Evolutionary conservation across 2,797 vertebrate species (phyloP).

Genomic region (Hafferia zeledoni): DNA sequence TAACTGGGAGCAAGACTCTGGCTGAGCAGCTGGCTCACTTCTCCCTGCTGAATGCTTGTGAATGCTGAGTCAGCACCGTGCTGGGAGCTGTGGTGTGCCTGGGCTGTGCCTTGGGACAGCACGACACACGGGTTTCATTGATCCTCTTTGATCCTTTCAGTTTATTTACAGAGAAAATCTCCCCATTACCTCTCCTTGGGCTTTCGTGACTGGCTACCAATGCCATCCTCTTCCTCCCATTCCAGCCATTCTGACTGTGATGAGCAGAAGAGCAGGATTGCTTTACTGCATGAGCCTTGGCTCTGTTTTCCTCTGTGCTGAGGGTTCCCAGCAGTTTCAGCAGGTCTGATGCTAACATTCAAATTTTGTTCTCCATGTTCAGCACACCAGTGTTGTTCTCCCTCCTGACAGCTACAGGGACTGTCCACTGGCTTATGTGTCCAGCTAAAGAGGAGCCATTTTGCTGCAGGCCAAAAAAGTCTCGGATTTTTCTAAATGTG

Average conservation of each 20-base stretch:
- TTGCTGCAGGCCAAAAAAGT: not conserved
- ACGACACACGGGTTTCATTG: rapidly evolving
- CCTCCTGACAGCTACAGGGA: not conserved
- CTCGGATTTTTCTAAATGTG: not conserved
- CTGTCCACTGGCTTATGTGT: not conserved
- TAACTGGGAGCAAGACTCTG: not conserved
- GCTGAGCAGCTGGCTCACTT: not conserved
- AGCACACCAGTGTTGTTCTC: not conserved
- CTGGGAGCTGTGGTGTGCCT: not conserved
- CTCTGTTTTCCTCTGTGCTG: not conserved
- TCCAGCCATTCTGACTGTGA: not conserved
- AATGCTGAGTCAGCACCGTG: not conserved
- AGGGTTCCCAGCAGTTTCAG: not conserved
- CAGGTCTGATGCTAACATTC: not conserved
- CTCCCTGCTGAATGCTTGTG: not conserved
- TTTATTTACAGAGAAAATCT: not conserved
- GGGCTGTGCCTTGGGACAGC: not conserved
- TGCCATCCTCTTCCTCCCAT: not conserved
- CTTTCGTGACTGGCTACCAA: not conserved
- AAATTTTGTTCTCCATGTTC: not conserved
- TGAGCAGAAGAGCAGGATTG: not conserved
- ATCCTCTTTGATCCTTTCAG: not conserved
- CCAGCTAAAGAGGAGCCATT: not conserved
- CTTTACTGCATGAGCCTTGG: not conserved
- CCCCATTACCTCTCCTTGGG: not conserved